Base-by-base conservation (phyloP, 2,797 vertebrate genomes). In the Sebastes oblongus region DNA sequence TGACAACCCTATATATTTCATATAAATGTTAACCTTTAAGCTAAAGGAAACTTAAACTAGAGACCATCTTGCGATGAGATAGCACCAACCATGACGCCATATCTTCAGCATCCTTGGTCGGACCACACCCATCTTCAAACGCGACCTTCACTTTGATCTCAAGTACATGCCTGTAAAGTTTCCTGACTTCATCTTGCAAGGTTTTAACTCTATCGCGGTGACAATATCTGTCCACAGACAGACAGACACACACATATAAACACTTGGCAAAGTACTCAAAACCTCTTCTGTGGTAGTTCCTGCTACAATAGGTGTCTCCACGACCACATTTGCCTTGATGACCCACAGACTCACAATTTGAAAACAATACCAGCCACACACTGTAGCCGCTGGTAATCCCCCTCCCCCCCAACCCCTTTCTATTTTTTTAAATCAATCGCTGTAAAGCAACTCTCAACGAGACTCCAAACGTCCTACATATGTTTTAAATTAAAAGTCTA, bases 161-260 rank as follows among this genome's bases (percentile, higher is more conserved):
- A 46, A 46, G 42, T 46, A 46, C 42, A 18, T 46, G 42, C 16
- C 16, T 46, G 16, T 46, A 46, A 46, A 46, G 16, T 46, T 46
- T 46, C 42, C 6, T 46, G 42, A 46, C 42, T 18, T 46, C 42
- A 46, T 46, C 42, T 0, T 18, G 42, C 42, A 46, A 0, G 0
- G 42, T 46, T 46, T 0, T 46, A 46, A 46, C 6, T 0, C 42
- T 46, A 46, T 46, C 1, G 0, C 1, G 0, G 42, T 46, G 42
- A 46, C 42, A 46, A 18, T 0, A 46, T 4, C 42, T 46, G 3
- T 46, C 16, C 6, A 46, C 42, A 46, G 42, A 46, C 7, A 46
- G 3, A 46, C 42, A 46, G 6, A 7, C 42, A 46, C 1, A 42
- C 13, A 16, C 6, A 39, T 18, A 42, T 46, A 3, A 46, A 46